Percentiles rank a stretch among this genome's conserved stretches.
Evolutionary conservation across 1,140 invertebrate species (phyloP).

Genomic region (Anoplophora glabripennis): DNA sequence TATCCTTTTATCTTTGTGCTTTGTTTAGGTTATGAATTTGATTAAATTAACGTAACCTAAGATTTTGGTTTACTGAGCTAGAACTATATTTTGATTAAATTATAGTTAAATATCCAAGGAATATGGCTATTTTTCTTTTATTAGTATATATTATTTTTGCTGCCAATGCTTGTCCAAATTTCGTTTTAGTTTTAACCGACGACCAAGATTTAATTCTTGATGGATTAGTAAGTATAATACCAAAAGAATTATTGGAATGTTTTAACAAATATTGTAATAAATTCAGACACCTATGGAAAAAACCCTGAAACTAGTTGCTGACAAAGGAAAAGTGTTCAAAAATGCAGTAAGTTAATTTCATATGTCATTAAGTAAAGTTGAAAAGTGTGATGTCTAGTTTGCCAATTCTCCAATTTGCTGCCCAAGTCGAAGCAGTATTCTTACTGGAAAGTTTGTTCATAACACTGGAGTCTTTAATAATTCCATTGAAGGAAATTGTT

Average conservation of each 20-base stretch:
- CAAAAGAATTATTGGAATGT: background rate
- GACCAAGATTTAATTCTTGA: constrained; percentile 9
- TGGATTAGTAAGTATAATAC: background rate
- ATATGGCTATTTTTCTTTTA: too few species aligned
- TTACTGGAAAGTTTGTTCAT: constrained; percentile 82
- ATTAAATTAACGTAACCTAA: too few species aligned
- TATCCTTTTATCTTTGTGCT: too few species aligned
- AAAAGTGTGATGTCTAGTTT: constrained; percentile 58
- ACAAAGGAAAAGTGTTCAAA: constrained; percentile 4
- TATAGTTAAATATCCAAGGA: too few species aligned
- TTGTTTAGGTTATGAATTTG: too few species aligned
- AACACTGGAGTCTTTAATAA: constrained; percentile 80
- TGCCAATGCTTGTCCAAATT: background rate
- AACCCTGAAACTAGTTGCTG: background rate
- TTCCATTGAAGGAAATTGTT: constrained; percentile 73
- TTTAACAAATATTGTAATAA: background rate
- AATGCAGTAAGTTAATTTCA: constrained; percentile 6
- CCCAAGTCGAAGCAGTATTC: constrained; percentile 81
- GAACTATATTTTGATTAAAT: too few species aligned
- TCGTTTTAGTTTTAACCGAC: constrained; percentile 4
- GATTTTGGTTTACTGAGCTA: too few species aligned
- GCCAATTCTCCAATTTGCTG: constrained; percentile 82
- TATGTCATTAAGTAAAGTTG: background rate
- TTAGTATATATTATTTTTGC: background rate
- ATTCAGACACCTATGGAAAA: constrained; percentile 1